Evolutionary conservation across 2,888 invertebrate genomes (phyloP), one percentile per base, ranked within the genome.

Genomic region (Nephrocerus scutellatus): DNA sequence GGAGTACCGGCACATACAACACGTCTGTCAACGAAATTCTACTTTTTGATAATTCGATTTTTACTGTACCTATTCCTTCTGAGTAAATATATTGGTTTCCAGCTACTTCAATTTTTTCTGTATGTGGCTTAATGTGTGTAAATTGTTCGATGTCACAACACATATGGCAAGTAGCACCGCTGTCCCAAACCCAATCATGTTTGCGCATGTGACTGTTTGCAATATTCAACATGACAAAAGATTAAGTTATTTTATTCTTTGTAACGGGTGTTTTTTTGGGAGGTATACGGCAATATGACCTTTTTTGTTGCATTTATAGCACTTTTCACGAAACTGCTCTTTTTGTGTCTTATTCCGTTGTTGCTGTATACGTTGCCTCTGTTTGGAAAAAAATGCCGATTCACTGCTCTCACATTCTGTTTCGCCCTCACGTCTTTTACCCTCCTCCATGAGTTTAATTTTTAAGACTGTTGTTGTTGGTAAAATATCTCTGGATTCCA

Each of bases 401-500:
- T 32, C 31, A 21, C n/a, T 22, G n/a, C 20, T 20, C 31, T 31
- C 31, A 15, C 19, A n/a, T n/a, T n/a, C 22, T 10, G 7, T 22
- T 22, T 22, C 35, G 22, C 22, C 36, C 12, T 30, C 21, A 13
- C 40, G 34, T 12, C 40, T 25, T 18, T 40, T 23, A 16, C n/a
- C 41, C 26, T 36, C 36, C 15, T 36, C 36, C 12, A 31, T 15
- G n/a, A 41, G 14, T 12, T 41, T 41, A 8, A 16, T 16, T 9
- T 41, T 36, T 1, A 40, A 15, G 13, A 21, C 25, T 23, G 14
- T 36, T 6, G 24, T 12, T 12, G n/a, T 31, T 8, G 41, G 43
- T n/a, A 45, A 20, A 9, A 5, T 12, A 39, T 47, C 43, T 23
- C 45, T 30, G 3, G 43, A 32, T 19, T 46, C 45, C 2, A 46